These are phyloP conservation scores for Gortyna flavago DNA, from an alignment of 2,888 invertebrate genomes.

Conservation along the genomic window DNA sequence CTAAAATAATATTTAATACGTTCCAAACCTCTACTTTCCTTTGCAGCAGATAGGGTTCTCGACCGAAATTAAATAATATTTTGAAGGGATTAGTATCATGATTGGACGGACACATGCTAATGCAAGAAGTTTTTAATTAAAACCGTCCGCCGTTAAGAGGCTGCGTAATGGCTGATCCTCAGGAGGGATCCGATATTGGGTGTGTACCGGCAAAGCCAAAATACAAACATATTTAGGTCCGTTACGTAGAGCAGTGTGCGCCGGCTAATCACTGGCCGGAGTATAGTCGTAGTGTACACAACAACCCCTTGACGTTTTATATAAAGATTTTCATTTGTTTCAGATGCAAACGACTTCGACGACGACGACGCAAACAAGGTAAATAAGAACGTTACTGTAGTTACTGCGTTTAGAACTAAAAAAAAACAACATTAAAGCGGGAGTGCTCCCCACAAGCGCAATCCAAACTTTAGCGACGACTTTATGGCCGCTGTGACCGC, in stretches of 20 bases:
- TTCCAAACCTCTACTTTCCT: slow-evolving; percentile 57
- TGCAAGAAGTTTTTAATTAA: slow-evolving; percentile 90
- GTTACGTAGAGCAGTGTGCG: slow-evolving; percentile 82
- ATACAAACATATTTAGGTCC: slow-evolving; percentile 90
- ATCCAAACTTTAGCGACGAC: slow-evolving; percentile 85
- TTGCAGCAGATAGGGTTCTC: slow-evolving; percentile 65
- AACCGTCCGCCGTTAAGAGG: slow-evolving; percentile 89
- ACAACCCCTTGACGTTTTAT: slow-evolving; percentile 73
- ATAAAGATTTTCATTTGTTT: slow-evolving; percentile 72
- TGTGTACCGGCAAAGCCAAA: slow-evolving; percentile 85
- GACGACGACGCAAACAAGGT: slow-evolving; percentile 84
- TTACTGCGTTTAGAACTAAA: slow-evolving; percentile 73
- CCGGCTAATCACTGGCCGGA: slow-evolving; percentile 86
- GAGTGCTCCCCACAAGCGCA: slow-evolving; percentile 79
- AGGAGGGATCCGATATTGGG: slow-evolving; percentile 88
- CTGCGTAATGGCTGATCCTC: slow-evolving; percentile 89
- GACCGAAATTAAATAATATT: slow-evolving; percentile 86
- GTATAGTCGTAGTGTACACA: slow-evolving; percentile 76
- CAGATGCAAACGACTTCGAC: slow-evolving; percentile 85
- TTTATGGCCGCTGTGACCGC: slow-evolving; percentile 88
- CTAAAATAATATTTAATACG: slow-evolving; percentile 63
- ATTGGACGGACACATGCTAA: slow-evolving; percentile 87
- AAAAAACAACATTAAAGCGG: slow-evolving; percentile 76
- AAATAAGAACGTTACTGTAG: slow-evolving; percentile 72
- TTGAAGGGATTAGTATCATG: slow-evolving; percentile 86